Base-by-base conservation (phyloP, 2,888 invertebrate genomes). In the Hypomecis atomaria region DNA sequence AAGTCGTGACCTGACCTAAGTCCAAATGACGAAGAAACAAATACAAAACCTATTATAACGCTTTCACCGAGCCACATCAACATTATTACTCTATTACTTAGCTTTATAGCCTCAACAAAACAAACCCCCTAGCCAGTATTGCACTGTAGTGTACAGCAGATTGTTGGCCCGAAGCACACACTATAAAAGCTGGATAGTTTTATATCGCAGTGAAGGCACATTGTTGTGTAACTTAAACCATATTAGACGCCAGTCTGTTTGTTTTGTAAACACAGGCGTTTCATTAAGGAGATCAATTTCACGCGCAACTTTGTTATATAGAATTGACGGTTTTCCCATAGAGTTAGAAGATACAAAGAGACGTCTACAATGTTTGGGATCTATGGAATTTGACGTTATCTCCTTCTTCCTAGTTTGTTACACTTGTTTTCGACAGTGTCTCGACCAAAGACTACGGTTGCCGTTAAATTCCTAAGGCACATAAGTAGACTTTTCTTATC, bases 111-210 rank as follows among this genome's bases (percentile, higher is more conserved):
- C 5, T 5, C 36, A 45, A 47, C 38, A 47, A 44, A 55, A 54
- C 43, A 36, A 53, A 54, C 23, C 47, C 40, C 2, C 47, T 33
- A n/a, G 34, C 10, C 33, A 40, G 40, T 38, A 50, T 50, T 13
- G 38, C 40, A 23, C 52, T 11, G 36, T 36, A 47, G n/a, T 23
- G n/a, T n/a, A 13, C 36, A n/a, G 50, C 37, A 59, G 44, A 45
- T 36, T 59, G 54, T 64, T 60, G 44, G 64, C 38, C 56, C 9
- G 9, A 23, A 47, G 55, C 45, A 58, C 57, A 65, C 54, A 59
- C 67, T 40, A 59, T 62, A 65, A 62, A 63, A 62, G 53, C 58
- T 44, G 47, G 56, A 60, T 60, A 53, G 49, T 59, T 62, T 56
- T 59, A 62, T 55, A 56, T 54, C 57, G 54, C 53, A 58, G 43